Percentiles rank a stretch among this genome's conserved stretches.
Conservation (phyloP, 2,113 vertebrate species). For the Zootoca vivipara region DNA sequence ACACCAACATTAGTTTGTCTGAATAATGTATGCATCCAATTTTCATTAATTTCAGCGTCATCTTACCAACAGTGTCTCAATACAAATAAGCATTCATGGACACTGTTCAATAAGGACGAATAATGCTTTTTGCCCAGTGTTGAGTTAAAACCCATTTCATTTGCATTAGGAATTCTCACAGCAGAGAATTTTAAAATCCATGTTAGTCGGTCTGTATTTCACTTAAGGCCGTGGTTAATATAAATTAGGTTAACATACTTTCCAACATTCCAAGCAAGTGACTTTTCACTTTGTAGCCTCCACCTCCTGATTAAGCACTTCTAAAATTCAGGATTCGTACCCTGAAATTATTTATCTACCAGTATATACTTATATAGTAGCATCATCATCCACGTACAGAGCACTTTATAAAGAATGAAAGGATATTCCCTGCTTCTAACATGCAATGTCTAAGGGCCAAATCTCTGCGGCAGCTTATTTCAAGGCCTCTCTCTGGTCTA, state of each 20-base stretch:
- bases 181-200: slow-evolving; percentile 8
- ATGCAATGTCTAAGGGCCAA: not conserved
- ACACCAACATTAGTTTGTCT: slow-evolving; percentile 24
- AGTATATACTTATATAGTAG: not conserved
- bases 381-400: not conserved
- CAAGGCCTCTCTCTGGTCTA: not conserved
- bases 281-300: slow-evolving; percentile 14
- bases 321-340: not conserved
- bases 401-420: too few species aligned
- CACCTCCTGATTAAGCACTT: not conserved
- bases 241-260: slow-evolving; percentile 24
- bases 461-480: too few species aligned
- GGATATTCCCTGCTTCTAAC: not conserved
- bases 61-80: not conserved
- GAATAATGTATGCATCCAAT: slow-evolving; percentile 6
- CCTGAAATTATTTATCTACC: not conserved
- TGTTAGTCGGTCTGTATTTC: not conserved
- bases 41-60: slow-evolving; percentile 22
- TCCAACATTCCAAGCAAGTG: not conserved
- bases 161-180: slow-evolving; percentile 12
- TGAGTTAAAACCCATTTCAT: slow-evolving; percentile 16
- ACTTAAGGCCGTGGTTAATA: slow-evolving; percentile 21
- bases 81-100: slow-evolving; percentile 1
- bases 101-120: slow-evolving; percentile 8
- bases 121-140: not conserved